phyloP scores from a whole-genome alignment of 2,888 invertebrate genomes.

The Spisula solida region DNA sequence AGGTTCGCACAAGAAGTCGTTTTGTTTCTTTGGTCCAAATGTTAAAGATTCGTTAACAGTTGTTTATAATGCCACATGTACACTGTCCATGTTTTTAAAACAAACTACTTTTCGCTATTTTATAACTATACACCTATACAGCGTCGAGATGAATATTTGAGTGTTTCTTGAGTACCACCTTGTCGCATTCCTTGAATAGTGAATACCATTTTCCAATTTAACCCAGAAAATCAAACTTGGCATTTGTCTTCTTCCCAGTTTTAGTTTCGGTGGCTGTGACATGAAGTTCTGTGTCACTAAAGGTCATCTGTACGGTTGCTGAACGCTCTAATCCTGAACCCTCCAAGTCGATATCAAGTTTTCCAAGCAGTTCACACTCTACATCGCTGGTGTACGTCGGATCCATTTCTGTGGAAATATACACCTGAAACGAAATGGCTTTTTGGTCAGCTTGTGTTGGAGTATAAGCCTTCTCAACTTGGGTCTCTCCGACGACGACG shows the following conservation, averaged over 20 bases:
- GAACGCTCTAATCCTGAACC: conserved; percentile 53
- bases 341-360: conserved; percentile 47
- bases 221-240: conserved; percentile 67
- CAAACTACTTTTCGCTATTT: no score
- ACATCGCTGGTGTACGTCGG: conserved; percentile 61
- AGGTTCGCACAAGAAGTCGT: no score
- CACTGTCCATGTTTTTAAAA: no score
- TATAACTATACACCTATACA: no score
- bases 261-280: conserved; percentile 64
- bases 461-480: conserved; percentile 47
- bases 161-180: not conserved
- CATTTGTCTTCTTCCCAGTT: conserved; percentile 44
- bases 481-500: conserved; percentile 58
- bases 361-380: conserved; percentile 61
- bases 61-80: no score
- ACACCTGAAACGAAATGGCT: conserved; percentile 54
- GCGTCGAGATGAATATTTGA: no score
- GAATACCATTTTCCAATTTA: conserved; percentile 15
- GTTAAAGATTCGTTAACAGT: no score
- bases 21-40: no score
- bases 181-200: not conserved
- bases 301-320: conserved; percentile 66
- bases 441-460: conserved; percentile 50
- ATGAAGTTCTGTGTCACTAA: conserved; percentile 70
- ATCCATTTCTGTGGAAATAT: conserved; percentile 56